Evolutionary conservation across 64 coral and sea anemone genomes (phyloP).

Genomic region (Montipora cactus): DNA sequence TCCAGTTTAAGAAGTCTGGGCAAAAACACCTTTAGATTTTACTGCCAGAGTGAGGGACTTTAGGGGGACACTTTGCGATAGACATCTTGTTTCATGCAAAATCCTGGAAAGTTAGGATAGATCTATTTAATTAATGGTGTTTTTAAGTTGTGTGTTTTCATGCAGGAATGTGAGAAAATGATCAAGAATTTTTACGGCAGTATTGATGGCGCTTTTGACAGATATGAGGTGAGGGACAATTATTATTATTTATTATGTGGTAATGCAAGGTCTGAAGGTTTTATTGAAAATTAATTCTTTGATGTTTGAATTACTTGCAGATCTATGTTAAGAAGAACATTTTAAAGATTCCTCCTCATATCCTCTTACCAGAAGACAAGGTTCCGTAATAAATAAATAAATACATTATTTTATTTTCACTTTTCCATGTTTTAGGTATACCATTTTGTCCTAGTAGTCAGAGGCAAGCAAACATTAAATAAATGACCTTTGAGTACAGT

Average conservation of each 20-base stretch:
- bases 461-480: too few relatives aligned
- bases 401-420: background rate
- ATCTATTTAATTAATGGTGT: too few relatives aligned
- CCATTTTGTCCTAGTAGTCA: too few relatives aligned
- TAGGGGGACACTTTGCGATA: too few relatives aligned
- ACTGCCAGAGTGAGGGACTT: too few relatives aligned
- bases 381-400: slow-evolving; percentile 6
- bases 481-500: too few relatives aligned
- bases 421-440: too few relatives aligned
- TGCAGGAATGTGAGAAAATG: slow-evolving; percentile 74
- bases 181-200: slow-evolving; percentile 59
- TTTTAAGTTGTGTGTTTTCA: background rate
- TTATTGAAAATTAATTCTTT: background rate
- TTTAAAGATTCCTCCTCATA: slow-evolving; percentile 85
- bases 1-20: too few relatives aligned
- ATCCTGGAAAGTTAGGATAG: too few relatives aligned
- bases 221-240: slow-evolving; percentile 67
- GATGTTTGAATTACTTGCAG: slow-evolving; percentile 30
- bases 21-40: too few relatives aligned
- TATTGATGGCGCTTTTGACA: slow-evolving; percentile 79
- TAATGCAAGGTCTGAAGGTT: background rate
- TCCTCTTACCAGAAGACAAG: slow-evolving; percentile 89
- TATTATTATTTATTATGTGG: background rate
- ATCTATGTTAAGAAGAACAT: slow-evolving; percentile 87
- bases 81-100: too few relatives aligned